Evolutionary conservation across 2,888 invertebrate species (phyloP), one percentile per base, ranked within the genome.

Genomic region (Capitulum mitella): DNA sequence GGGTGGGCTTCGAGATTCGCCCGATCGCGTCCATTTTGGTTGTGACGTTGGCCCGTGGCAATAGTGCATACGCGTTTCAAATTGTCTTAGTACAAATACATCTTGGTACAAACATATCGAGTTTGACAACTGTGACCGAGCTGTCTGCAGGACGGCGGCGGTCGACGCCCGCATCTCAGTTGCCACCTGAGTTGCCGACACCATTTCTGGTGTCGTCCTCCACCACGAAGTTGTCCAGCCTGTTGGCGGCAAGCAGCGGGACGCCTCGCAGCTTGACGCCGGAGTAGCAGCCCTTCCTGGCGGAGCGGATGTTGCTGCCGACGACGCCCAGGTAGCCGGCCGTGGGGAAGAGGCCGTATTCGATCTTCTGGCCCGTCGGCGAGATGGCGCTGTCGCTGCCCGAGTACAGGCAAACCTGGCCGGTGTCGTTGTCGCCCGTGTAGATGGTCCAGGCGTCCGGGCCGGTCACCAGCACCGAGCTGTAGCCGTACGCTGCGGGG

Each of bases 391-490:
- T 70, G 70, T 70, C 70, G 70, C 70, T 40, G 70, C 70, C 70
- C 37, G 70, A 70, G 70, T 70, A 70, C 26, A 70, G 70, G 26
- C 70, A 70, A 37, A 70, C 70, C 26, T 37, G 3, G 40, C 37
- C 37, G 8, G 37, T 40, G 70, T 40, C 37, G 70, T 40, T 70
- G 37, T 40, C 40, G 37, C 70, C 70, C 1, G 40, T 22, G 70
- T 70, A 70, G 70, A 70, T 70, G 70, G 70, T 70, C 70, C 70
- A 70, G 26, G 70, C 70, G 40, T 40, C 70, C 70, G 70, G 70
- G 6, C 70, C 70, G 26, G 37, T 37, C 26, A 70, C 70, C 8
- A 70, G 19, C 70, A 26, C 70, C 3, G 70, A 37, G 6, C 22
- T 19, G 70, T 70, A 70, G 40, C 70, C 70, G 70, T 70, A 70